Conservation (phyloP, 2,888 invertebrate genomes). For the Bellardia bayeri region DNA sequence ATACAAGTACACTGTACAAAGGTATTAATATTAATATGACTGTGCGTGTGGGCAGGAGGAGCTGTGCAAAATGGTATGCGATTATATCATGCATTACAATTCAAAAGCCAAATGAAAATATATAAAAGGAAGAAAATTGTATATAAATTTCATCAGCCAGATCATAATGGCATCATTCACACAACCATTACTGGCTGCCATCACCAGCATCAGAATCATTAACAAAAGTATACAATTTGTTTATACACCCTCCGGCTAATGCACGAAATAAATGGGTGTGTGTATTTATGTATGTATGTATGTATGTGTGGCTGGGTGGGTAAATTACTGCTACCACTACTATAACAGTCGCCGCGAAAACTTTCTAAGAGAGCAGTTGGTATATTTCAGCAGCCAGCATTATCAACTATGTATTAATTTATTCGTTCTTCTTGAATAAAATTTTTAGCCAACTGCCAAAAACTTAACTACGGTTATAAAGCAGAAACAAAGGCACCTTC, state of each 20-base stretch:
- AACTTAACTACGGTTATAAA: constrained; percentile 80
- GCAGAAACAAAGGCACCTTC: constrained; percentile 71
- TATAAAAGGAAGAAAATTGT: background rate
- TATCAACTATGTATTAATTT: constrained; percentile 17
- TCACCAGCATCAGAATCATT: constrained; percentile 28
- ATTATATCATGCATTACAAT: constrained; percentile 29
- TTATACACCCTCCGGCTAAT: constrained; percentile 1
- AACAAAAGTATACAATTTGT: constrained; percentile 27
- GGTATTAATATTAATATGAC: background rate
- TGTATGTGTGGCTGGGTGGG: background rate
- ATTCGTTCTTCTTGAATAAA: background rate
- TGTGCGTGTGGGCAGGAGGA: background rate
- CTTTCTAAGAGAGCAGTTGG: background rate
- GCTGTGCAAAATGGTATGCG: background rate
- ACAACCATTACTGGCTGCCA: background rate
- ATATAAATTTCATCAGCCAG: constrained; percentile 30
- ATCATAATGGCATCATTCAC: constrained; percentile 14
- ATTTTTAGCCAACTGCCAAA: constrained; percentile 19
- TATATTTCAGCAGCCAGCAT: background rate
- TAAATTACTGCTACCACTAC: constrained; percentile 19
- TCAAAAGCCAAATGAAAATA: background rate
- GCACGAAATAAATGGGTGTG: background rate
- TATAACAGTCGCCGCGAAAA: background rate
- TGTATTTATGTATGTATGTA: background rate
- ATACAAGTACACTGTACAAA: background rate